Conservation (phyloP, 2,888 invertebrate species). For the Stenodera caucasica region DNA sequence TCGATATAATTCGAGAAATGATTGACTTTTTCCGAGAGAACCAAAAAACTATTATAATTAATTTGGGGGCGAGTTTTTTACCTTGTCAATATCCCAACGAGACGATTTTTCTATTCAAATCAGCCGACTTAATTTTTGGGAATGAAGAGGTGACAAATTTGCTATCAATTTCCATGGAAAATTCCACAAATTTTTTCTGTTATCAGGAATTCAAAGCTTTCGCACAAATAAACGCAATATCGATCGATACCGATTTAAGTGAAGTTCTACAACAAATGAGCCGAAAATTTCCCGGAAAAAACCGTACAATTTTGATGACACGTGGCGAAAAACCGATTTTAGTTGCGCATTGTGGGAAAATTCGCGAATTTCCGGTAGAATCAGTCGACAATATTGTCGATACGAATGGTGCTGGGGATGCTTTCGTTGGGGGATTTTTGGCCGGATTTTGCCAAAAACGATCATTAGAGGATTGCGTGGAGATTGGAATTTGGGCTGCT, state of each 20-base stretch:
- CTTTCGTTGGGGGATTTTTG: conserved; percentile 42
- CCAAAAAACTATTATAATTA: conserved; percentile 36
- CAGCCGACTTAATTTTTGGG: conserved; percentile 38
- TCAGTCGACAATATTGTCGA: conserved; percentile 31
- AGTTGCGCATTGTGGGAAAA: conserved; percentile 11
- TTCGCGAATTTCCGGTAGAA: conserved; percentile 29
- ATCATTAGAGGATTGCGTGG: conserved; percentile 26
- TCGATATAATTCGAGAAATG: conserved; percentile 28
- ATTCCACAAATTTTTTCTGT: conserved; percentile 17
- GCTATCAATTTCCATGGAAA: background rate
- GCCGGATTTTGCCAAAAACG: conserved; percentile 17
- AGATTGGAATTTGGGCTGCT: conserved; percentile 30
- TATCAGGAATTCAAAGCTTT: conserved; percentile 36
- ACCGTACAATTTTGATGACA: conserved; percentile 33
- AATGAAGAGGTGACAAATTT: conserved; percentile 39
- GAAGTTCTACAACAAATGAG: background rate
- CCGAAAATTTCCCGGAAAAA: background rate
- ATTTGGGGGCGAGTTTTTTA: conserved; percentile 39
- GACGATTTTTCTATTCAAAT: conserved; percentile 30
- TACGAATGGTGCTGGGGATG: conserved; percentile 44
- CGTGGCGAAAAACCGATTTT: conserved; percentile 35
- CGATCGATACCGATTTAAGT: conserved; percentile 10
- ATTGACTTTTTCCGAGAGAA: conserved; percentile 20
- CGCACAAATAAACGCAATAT: conserved; percentile 19
- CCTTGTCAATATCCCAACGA: conserved; percentile 30